Conservation (phyloP, 64 coral and sea anemone species). For the Cladopsammia gracilis region DNA sequence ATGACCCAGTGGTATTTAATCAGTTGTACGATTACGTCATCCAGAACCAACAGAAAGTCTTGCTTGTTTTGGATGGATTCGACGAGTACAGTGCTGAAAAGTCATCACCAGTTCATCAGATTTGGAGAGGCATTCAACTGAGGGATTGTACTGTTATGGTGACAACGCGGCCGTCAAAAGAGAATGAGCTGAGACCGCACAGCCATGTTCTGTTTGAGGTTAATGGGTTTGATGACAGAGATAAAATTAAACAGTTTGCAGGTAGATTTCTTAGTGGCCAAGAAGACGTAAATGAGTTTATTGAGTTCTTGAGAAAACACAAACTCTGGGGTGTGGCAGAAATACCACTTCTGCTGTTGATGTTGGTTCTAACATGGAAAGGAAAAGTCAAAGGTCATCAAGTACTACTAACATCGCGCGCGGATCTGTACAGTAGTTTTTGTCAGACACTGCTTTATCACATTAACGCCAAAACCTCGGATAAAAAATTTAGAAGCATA, state of each 20-base stretch:
- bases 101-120: neutral
- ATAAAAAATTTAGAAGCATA: slow-evolving; percentile 2
- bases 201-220: no score
- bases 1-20: no score
- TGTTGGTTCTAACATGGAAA: slow-evolving; percentile 42
- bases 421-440: slow-evolving; percentile 41
- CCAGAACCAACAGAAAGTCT: slow-evolving; percentile 18
- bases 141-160: no score
- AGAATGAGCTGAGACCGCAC: neutral
- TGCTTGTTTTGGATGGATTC: slow-evolving; percentile 35
- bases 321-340: neutral
- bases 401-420: neutral
- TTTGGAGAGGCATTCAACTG: neutral
- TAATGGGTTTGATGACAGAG: no score
- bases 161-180: neutral
- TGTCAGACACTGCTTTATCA: slow-evolving; percentile 8
- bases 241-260: no score
- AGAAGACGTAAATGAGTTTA: no score
- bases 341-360: slow-evolving; percentile 51
- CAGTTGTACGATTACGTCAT: no score
- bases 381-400: neutral
- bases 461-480: neutral
- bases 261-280: no score
- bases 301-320: neutral
- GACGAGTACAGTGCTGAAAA: slow-evolving; percentile 14